These are phyloP conservation scores for Penaeus chinensis DNA, from an alignment of 1,140 invertebrate species.

Conservation along the genomic window DNA sequence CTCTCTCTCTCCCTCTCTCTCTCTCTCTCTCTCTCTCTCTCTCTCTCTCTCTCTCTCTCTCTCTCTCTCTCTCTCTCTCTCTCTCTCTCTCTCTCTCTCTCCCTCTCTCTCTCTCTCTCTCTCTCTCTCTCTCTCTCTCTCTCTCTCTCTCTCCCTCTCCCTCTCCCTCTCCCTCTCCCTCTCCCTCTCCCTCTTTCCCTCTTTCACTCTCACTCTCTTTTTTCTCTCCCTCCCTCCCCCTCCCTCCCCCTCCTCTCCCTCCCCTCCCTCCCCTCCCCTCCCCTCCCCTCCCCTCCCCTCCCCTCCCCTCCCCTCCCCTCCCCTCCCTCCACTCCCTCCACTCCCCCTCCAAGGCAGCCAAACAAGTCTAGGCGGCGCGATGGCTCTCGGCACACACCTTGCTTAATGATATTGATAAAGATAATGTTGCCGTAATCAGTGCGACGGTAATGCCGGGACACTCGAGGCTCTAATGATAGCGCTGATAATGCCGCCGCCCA, in stretches of 20 bases:
- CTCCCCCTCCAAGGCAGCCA: background rate
- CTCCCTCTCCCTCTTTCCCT: background rate
- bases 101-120: background rate
- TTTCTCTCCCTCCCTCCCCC: background rate
- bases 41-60: background rate
- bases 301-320: background rate
- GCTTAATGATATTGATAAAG: too few relatives aligned
- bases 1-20: background rate
- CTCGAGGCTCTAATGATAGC: too few relatives aligned
- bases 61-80: background rate
- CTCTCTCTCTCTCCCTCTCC: background rate
- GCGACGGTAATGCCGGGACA: too few relatives aligned
- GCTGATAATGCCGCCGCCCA: too few relatives aligned
- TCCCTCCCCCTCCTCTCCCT: too few relatives aligned
- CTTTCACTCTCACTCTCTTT: background rate
- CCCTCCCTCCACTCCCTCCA: background rate
- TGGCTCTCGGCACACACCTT: too few relatives aligned
- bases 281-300: too few relatives aligned
- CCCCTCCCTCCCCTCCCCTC: too few relatives aligned
- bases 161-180: background rate
- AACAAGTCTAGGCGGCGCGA: too few relatives aligned
- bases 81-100: background rate
- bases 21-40: background rate
- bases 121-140: background rate
- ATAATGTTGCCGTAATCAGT: too few relatives aligned